Evolutionary conservation across 2,113 vertebrate species (phyloP).

Genomic region (Sphaerodactylus townsendi): DNA sequence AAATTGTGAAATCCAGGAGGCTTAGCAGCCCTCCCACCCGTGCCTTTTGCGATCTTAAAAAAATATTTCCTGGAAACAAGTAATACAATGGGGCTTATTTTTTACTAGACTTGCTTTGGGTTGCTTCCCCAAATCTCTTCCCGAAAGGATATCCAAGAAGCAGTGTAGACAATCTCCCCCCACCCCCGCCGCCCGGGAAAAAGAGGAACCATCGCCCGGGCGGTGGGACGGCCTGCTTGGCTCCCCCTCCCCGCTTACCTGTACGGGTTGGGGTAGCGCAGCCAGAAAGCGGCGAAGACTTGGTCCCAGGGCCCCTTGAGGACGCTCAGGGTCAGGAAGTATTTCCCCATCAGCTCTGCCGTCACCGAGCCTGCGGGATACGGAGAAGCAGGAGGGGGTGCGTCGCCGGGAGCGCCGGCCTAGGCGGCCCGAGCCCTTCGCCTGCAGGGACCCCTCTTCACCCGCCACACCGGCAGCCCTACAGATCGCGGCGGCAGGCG

Average conservation of each 20-base stretch:
- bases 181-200: too few species aligned
- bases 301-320: slow-evolving; percentile 95
- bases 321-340: slow-evolving; percentile 84
- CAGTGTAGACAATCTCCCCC: neutral
- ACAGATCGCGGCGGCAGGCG: neutral
- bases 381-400: slow-evolving; percentile 17
- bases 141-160: neutral
- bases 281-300: slow-evolving; percentile 94
- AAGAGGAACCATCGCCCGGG: too few species aligned
- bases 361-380: slow-evolving; percentile 39
- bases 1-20: too few species aligned
- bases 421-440: neutral
- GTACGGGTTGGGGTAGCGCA: slow-evolving; percentile 94
- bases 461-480: neutral
- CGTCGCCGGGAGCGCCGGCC: slow-evolving; percentile 32
- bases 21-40: too few species aligned
- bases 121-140: too few species aligned
- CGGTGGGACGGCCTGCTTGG: too few species aligned
- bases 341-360: slow-evolving; percentile 86
- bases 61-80: too few species aligned
- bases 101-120: too few species aligned
- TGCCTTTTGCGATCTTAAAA: too few species aligned
- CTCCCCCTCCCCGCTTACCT: slow-evolving; percentile 78
- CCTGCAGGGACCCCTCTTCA: neutral
- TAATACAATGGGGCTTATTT: too few species aligned